Base-by-base conservation (phyloP, 2,888 invertebrate genomes). In the Parnassius glacialis region DNA sequence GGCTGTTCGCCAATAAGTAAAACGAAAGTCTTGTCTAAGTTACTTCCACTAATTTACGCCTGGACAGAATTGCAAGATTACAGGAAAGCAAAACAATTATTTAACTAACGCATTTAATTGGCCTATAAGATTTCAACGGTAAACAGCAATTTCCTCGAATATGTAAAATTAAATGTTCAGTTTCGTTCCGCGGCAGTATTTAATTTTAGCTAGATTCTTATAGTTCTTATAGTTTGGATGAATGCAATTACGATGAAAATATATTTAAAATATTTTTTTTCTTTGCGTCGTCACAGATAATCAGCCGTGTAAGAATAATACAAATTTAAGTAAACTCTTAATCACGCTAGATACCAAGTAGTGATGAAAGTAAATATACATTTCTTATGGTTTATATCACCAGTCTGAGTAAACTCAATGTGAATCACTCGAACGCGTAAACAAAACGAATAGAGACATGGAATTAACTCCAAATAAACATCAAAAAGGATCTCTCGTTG, bases 391-490 rank as follows among this genome's bases (percentile, higher is more conserved):
- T 80, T 74, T 69, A 69, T 71, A 74, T 84, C 80, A 84, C 83
- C 77, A 79, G 65, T 66, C 41, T 57, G 61, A 66, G 62, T 51
- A 65, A 68, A 62, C 63, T 64, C 60, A 72, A 77, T 73, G 79
- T 87, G 87, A 88, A 82, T 87, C 88, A 87, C 82, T 76, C 61
- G 55, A 61, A 56, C 75, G 74, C 72, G 78, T 81, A 85, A 87
- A 86, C 84, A 86, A 86, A 86, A 85, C 82, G 72, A 80, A 70
- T 71, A 73, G 62, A 61, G 70, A 74, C 80, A 67, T 80, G 70
- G 75, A 81, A 81, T 81, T 83, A 83, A 85, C 83, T 84, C 71
- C 71, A 76, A 79, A 81, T 84, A 85, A 86, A 87, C 85, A 85
- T 79, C 74, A 74, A 62, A 69, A 73, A 72, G 67, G 59, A 69